These are phyloP conservation scores for Agriopis marginaria DNA, from an alignment of 2,888 invertebrate genomes.

Conservation along the genomic window DNA sequence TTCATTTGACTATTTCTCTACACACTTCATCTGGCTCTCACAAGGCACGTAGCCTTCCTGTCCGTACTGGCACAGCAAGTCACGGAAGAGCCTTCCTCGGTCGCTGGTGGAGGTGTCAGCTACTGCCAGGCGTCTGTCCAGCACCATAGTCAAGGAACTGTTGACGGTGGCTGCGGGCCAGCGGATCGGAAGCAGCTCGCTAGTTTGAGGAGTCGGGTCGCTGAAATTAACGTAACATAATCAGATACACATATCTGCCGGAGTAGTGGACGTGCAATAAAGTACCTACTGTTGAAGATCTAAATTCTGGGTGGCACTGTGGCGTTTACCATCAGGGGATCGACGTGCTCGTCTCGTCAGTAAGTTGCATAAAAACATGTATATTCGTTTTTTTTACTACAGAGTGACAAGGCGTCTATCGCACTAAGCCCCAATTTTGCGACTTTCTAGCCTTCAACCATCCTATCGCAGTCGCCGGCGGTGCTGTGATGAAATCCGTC, in stretches of 20 bases:
- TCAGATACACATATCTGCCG: not conserved
- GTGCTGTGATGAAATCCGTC: too few relatives aligned
- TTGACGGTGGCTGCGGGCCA: constrained; percentile 65
- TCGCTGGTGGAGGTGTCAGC: constrained; percentile 47
- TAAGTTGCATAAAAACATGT: too few relatives aligned
- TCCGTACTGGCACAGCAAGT: constrained; percentile 70
- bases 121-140: constrained; percentile 56
- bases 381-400: too few relatives aligned
- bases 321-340: too few relatives aligned
- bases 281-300: too few relatives aligned
- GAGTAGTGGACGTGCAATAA: too few relatives aligned
- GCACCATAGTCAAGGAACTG: constrained; percentile 58
- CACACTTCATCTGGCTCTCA: constrained; percentile 59
- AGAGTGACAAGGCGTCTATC: too few relatives aligned
- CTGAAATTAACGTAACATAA: constrained; percentile 55
- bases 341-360: too few relatives aligned
- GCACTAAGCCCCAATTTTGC: too few relatives aligned
- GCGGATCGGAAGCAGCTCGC: constrained; percentile 56
- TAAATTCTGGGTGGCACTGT: too few relatives aligned
- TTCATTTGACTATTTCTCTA: not conserved
- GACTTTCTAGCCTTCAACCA: too few relatives aligned
- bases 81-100: constrained; percentile 58
- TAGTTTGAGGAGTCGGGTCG: constrained; percentile 67
- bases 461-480: too few relatives aligned
- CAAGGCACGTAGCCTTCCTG: constrained; percentile 73